Evolutionary conservation across 1,140 invertebrate species (phyloP).

Genomic region (Luehdorfia chinensis): DNA sequence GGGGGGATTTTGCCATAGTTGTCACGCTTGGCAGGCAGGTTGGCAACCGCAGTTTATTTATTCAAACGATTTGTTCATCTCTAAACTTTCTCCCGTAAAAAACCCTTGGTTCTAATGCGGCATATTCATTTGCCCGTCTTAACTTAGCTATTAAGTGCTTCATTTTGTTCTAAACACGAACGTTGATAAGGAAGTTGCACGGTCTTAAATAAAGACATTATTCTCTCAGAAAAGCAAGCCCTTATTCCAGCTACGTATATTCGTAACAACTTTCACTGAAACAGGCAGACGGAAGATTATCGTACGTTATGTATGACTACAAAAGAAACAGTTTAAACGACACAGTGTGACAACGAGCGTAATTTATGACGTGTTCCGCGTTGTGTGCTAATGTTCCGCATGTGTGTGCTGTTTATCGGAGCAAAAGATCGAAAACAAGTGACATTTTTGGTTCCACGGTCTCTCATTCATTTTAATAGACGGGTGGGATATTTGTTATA

Average conservation of each 20-base stretch:
- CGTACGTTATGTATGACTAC: not conserved
- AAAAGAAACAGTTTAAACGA: not conserved
- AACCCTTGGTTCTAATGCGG: no score
- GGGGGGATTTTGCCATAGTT: no score
- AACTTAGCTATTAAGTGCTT: no score
- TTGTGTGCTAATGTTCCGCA: not conserved
- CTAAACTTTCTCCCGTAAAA: no score
- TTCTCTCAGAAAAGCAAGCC: not conserved
- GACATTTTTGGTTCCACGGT: not conserved
- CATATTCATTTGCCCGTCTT: no score
- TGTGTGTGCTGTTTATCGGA: not conserved
- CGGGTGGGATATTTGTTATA: not conserved
- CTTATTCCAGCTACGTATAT: conserved; percentile 2
- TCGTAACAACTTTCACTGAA: conserved; percentile 9
- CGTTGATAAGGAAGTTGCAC: not conserved
- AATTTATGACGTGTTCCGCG: conserved; percentile 9
- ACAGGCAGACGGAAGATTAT: conserved; percentile 1
- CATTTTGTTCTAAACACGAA: conserved; percentile 6
- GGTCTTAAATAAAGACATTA: not conserved
- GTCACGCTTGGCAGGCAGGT: no score
- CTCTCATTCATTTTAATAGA: not conserved
- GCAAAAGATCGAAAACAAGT: not conserved
- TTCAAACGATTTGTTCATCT: no score
- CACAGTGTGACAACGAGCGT: not conserved
- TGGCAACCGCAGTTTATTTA: no score